Evolutionary conservation across 2,888 invertebrate genomes (phyloP).

Genomic region (Mythimna impura): DNA sequence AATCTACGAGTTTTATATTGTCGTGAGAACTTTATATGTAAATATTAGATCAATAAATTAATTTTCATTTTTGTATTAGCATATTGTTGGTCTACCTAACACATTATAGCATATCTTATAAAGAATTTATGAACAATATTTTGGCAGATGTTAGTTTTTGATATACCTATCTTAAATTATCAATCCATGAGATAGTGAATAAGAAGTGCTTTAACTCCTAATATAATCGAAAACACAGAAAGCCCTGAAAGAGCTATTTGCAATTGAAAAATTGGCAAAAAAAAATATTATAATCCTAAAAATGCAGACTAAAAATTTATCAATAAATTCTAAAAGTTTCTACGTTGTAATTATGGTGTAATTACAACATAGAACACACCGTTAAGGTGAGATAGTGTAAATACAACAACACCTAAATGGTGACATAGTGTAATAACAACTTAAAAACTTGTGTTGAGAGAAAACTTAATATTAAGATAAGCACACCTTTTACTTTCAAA

Average conservation of each 20-base stretch:
- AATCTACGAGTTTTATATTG: constrained; percentile 14
- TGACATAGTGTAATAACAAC: no score
- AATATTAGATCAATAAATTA: constrained; percentile 12
- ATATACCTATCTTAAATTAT: no score
- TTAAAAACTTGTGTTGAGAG: no score
- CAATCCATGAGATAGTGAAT: neutral
- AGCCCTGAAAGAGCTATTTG: no score
- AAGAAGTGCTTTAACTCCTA: no score
- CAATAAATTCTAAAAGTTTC: neutral
- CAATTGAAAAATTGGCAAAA: no score
- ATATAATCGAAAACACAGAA: no score
- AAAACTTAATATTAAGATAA: neutral
- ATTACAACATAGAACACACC: no score
- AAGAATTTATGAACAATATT: constrained; percentile 14
- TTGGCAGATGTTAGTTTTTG: neutral
- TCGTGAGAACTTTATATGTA: constrained; percentile 13
- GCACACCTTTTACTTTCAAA: neutral
- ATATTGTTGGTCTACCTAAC: constrained; percentile 18
- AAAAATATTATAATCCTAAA: neutral
- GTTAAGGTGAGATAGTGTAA: no score
- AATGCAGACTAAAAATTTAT: neutral
- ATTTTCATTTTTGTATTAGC: constrained; percentile 33
- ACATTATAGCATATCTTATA: neutral
- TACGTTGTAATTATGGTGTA: no score
- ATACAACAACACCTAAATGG: no score